phyloP scores from a whole-genome alignment of 92 coral and sea anemone species.

The Epizoanthus illoricatus region DNA sequence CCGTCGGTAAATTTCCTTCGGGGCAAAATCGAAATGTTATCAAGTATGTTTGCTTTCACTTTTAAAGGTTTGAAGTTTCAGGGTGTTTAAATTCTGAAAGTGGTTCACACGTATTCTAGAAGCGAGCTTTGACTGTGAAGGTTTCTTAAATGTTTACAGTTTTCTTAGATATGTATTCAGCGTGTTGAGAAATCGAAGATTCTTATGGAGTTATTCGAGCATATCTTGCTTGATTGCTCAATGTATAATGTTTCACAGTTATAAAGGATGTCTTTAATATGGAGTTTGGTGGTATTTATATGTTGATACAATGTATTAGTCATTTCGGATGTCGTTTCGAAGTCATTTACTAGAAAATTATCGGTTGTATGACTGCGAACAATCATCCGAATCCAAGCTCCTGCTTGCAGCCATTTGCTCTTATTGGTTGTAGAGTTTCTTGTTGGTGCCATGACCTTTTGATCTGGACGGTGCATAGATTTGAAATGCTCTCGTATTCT shows the following conservation, averaged over 20 bases:
- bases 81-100: not conserved
- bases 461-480: constrained; percentile 10
- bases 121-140: not conserved
- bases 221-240: no score
- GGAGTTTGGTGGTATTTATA: no score
- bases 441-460: constrained; percentile 21
- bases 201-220: not conserved
- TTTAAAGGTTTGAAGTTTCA: no score
- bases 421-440: not conserved
- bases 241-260: no score
- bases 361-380: not conserved
- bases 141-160: not conserved
- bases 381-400: not conserved
- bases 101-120: not conserved
- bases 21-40: not conserved
- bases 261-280: no score
- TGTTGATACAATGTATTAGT: no score
- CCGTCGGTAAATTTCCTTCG: not conserved
- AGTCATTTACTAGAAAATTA: not conserved
- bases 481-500: not conserved
- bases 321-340: not conserved
- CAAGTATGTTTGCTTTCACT: not conserved
- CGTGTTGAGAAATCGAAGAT: constrained; percentile 31
- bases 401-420: not conserved
- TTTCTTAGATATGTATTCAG: not conserved